Conservation (phyloP, 2,113 vertebrate genomes). For the Macroglossus sobrinus region DNA sequence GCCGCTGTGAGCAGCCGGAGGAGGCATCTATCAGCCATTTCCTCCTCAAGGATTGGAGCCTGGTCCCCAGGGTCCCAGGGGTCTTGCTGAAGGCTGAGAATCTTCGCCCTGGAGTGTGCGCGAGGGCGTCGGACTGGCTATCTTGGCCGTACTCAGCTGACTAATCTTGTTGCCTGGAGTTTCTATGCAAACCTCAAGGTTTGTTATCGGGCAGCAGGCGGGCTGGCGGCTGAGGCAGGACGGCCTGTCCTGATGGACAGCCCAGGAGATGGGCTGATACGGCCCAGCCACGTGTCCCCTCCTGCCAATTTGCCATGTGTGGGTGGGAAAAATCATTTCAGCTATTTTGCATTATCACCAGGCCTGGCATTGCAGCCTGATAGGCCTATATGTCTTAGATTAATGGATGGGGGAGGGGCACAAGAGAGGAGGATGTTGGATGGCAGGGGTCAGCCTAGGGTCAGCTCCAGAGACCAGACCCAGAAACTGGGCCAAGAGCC, state of each 20-base stretch:
- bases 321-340: conserved; percentile 85
- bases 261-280: conserved; percentile 71
- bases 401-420: neutral
- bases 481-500: neutral
- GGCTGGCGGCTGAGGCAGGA: conserved; percentile 68
- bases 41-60: neutral
- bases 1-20: neutral
- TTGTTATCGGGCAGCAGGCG: conserved; percentile 81
- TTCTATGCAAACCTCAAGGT: conserved; percentile 83
- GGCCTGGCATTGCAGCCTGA: conserved; percentile 57
- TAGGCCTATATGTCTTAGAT: conserved; percentile 76
- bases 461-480: conserved; percentile 11
- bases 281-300: conserved; percentile 26
- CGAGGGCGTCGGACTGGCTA: conserved; percentile 32
- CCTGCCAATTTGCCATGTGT: conserved; percentile 72
- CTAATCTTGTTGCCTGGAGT: conserved; percentile 81
- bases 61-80: neutral
- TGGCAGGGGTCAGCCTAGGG: conserved; percentile 50
- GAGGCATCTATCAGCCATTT: neutral
- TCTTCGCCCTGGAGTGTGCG: neutral
- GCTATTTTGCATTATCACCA: conserved; percentile 77
- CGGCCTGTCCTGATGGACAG: conserved; percentile 67
- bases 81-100: neutral
- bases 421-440: neutral
- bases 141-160: conserved; percentile 71